Evolutionary conservation across 2,888 invertebrate genomes (phyloP).

Genomic region (Geotrupes spiniger): DNA sequence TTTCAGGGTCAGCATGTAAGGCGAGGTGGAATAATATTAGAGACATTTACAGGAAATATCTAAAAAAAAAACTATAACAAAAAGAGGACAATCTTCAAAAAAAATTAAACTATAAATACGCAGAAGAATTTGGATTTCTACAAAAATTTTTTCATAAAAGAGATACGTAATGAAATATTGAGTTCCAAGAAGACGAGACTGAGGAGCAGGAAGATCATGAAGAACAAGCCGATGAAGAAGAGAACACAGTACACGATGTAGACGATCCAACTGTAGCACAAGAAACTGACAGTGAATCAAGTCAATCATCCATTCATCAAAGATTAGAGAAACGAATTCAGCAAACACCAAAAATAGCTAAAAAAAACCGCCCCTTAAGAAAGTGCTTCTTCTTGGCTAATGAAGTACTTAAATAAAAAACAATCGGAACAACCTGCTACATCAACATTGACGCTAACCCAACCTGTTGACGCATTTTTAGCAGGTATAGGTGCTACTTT

Average conservation of each 20-base stretch:
- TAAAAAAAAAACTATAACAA: slow-evolving; percentile 18
- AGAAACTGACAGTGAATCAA: background rate
- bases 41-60: slow-evolving; percentile 24
- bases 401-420: slow-evolving; percentile 21
- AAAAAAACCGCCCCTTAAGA: background rate
- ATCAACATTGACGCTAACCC: slow-evolving; percentile 16
- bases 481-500: slow-evolving; percentile 22
- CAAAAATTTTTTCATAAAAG: slow-evolving; percentile 8
- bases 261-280: background rate
- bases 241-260: background rate
- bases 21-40: slow-evolving; percentile 24
- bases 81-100: slow-evolving; percentile 13
- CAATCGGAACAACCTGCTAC: no score
- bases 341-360: slow-evolving; percentile 3
- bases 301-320: background rate
- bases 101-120: slow-evolving; percentile 23
- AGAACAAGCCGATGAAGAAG: slow-evolving; percentile 8
- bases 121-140: slow-evolving; percentile 14
- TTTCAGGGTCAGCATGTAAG: slow-evolving; percentile 13
- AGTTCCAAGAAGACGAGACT: slow-evolving; percentile 8
- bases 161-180: slow-evolving; percentile 16
- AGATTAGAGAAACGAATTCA: background rate
- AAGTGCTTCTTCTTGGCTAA: slow-evolving; percentile 11
- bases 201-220: slow-evolving; percentile 9
- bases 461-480: slow-evolving; percentile 26